A percentile compares a stretch with the other conserved stretches of the same genome.
Conservation (phyloP, 2,888 invertebrate species). For the Epirrhoe tristata region DNA sequence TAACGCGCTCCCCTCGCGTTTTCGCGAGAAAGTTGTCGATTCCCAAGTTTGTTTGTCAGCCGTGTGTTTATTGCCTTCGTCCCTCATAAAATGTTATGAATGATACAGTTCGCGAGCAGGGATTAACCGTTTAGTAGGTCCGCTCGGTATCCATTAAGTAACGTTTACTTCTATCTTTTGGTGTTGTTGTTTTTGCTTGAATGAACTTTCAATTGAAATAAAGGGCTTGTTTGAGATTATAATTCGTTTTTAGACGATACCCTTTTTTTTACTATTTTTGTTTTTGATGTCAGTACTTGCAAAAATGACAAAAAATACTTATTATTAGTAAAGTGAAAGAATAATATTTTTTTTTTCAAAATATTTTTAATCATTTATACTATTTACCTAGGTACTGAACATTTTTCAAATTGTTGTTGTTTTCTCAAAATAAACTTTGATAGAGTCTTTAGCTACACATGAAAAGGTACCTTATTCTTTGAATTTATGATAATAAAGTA, state of each 20-base stretch:
- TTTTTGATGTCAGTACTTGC: too few species aligned
- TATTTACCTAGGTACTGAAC: too few species aligned
- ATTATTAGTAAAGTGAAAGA: too few species aligned
- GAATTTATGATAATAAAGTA: too few species aligned
- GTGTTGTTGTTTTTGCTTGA: conserved; percentile 38
- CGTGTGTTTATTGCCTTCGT: conserved; percentile 65
- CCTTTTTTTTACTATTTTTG: too few species aligned
- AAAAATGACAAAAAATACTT: too few species aligned
- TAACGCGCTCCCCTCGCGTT: conserved; percentile 33
- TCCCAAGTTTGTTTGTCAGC: conserved; percentile 63
- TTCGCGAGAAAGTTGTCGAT: conserved; percentile 56
- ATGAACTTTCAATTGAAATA: background rate
- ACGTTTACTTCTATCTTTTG: conserved; percentile 39
- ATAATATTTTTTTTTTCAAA: too few species aligned
- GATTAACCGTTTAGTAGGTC: conserved; percentile 68
- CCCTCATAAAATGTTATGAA: conserved; percentile 74
- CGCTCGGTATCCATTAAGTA: conserved; percentile 57
- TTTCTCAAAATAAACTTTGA: too few species aligned
- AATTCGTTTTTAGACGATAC: background rate
- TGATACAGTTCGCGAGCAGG: conserved; percentile 66
- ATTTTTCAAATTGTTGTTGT: too few species aligned
- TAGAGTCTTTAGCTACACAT: too few species aligned
- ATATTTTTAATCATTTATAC: too few species aligned
- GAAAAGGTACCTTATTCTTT: too few species aligned
- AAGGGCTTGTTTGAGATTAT: background rate